phyloP scores from a whole-genome alignment of 2,888 invertebrate species.

The Neelides folsomi region DNA sequence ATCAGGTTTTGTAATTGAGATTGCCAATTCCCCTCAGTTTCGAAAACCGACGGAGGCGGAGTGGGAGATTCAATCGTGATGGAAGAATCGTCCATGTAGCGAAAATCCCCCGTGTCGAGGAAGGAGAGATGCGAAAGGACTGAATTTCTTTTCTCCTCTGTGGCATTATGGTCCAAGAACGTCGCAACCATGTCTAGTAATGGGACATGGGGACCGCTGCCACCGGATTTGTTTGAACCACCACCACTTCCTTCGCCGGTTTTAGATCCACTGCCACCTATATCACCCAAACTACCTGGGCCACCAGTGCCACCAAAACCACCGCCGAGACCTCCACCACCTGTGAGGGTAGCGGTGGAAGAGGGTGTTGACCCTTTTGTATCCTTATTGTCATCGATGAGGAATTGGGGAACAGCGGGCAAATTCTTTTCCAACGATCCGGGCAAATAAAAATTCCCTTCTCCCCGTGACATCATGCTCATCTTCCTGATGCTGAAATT shows the following conservation, averaged over 20 bases:
- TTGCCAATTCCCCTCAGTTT: constrained; percentile 19
- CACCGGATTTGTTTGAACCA: neutral
- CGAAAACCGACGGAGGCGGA: constrained; percentile 51
- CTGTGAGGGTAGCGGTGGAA: neutral
- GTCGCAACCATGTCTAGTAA: constrained; percentile 64
- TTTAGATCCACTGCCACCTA: neutral
- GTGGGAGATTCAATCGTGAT: constrained; percentile 55
- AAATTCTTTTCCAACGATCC: neutral
- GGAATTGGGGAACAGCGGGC: neutral
- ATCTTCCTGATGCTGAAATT: neutral
- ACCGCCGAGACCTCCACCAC: neutral
- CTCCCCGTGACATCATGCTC: neutral
- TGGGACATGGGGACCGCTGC: constrained; percentile 15
- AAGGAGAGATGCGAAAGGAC: constrained; percentile 41
- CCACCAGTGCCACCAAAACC: neutral
- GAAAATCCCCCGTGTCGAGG: constrained; percentile 59
- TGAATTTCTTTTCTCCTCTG: constrained; percentile 29
- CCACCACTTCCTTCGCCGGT: constrained; percentile 11
- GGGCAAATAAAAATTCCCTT: neutral
- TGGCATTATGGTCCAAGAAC: constrained; percentile 56
- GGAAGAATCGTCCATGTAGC: constrained; percentile 84
- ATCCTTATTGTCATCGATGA: neutral
- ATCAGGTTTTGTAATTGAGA: constrained; percentile 30
- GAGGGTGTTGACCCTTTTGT: constrained; percentile 1
- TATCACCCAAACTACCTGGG: neutral